Evolutionary conservation across 2,113 vertebrate genomes (phyloP).

Genomic region (Egretta garzetta): DNA sequence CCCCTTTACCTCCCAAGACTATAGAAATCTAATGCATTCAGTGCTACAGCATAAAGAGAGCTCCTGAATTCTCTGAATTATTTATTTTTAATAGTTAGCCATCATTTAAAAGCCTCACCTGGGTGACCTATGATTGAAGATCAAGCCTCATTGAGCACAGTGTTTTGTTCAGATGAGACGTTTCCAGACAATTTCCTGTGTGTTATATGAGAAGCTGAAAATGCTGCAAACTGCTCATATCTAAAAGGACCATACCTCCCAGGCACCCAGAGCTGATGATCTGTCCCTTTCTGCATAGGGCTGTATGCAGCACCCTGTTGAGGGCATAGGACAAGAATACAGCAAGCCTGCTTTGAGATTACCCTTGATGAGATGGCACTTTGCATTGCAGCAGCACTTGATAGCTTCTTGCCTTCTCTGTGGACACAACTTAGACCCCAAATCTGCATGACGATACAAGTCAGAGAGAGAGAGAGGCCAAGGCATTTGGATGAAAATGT

Average conservation of each 20-base stretch:
- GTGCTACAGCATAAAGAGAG: not conserved
- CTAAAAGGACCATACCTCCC: not conserved
- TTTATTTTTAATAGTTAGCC: slow-evolving; percentile 56
- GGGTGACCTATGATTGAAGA: slow-evolving; percentile 33
- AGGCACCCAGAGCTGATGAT: not conserved
- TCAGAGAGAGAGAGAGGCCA: not conserved
- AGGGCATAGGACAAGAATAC: not conserved
- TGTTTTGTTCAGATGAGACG: slow-evolving; percentile 12
- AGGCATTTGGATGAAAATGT: not conserved
- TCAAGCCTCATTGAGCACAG: slow-evolving; percentile 32
- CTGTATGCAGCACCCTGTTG: not conserved
- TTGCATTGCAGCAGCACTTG: not conserved
- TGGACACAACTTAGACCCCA: not conserved
- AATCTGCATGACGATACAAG: not conserved
- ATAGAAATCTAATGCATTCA: not conserved
- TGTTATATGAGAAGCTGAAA: slow-evolving; percentile 18
- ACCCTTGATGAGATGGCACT: not conserved
- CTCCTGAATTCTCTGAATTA: slow-evolving; percentile 42
- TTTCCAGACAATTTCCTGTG: slow-evolving; percentile 41
- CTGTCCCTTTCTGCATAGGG: not conserved
- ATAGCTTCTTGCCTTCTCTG: not conserved
- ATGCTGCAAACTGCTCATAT: not conserved
- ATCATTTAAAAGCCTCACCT: slow-evolving; percentile 51
- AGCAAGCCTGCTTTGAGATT: not conserved
- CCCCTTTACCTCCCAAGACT: not conserved